Base-by-base conservation (phyloP, 2,113 vertebrate species). In the Microtus montanus region DNA sequence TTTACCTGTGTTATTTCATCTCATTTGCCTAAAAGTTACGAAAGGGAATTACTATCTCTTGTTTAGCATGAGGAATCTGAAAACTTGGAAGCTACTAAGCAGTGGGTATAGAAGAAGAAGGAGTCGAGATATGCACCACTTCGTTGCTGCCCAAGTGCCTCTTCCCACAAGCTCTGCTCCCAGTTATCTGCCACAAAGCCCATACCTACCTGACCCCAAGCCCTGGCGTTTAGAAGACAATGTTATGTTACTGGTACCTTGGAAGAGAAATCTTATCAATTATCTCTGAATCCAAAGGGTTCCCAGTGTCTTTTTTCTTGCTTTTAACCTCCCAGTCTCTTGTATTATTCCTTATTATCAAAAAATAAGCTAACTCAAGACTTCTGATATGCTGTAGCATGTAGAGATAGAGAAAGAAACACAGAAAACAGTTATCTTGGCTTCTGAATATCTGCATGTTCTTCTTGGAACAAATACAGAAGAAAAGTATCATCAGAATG, bases 361-460 rank as follows among this genome's bases (percentile, higher is more conserved):
- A 66, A 73, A 49, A 35, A 38, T 80, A n/a, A 80, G 6, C 30
- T 49, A 35, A 91, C 77, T n/a, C 12, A 22, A 26, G 1, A 44
- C n/a, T 3, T 28, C 47, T 22, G 24, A 75, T 77, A 61, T 9
- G 33, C 70, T 38, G 47, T 15, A 19, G 54, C 35, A 82, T 87
- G 41, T n/a, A 9, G 44, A 68, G 47, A 77, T 54, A 35, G 58
- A 61, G 20, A 80, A 66, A 20, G 80, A 80, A 61, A 75, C 3
- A 30, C 17, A 68, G 26, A 38, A 28, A 26, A n/a, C 0, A 7
- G 3, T 38, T 20, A 13, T 2, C 0, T 22, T 7, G 30, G 41
- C 7, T 33, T 83, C 38, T 0, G 1, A 2, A 2, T 0, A 35
- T 44, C 54, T 9, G 41, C 49, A 4, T 0, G 2, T 11, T 87